phyloP scores from a whole-genome alignment of 2,113 vertebrate species.

The Lonchura striata region DNA sequence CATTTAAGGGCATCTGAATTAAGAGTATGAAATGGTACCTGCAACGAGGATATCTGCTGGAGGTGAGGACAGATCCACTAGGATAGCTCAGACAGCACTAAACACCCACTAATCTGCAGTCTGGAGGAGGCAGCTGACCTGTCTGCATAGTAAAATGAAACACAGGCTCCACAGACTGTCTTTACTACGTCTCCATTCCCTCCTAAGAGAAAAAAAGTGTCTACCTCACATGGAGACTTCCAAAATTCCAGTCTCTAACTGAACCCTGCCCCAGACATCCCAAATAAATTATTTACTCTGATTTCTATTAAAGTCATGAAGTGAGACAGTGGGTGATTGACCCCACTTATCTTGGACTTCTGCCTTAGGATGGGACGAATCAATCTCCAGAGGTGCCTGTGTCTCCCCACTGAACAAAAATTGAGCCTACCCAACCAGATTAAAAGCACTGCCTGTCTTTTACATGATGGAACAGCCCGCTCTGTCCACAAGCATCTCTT shows the following conservation, averaged over 20 bases:
- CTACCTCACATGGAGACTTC: neutral
- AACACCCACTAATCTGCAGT: neutral
- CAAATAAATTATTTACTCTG: slow-evolving; percentile 53
- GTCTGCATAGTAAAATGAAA: neutral
- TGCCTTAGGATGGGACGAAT: slow-evolving; percentile 6
- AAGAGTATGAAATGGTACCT: neutral
- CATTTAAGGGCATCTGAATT: neutral
- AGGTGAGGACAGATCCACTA: neutral
- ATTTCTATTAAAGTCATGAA: slow-evolving; percentile 18
- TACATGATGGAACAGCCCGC: neutral
- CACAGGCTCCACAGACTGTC: neutral
- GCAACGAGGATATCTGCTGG: neutral
- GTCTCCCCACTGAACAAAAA: neutral
- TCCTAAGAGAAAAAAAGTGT: neutral
- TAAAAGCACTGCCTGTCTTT: neutral
- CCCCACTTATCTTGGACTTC: slow-evolving; percentile 22
- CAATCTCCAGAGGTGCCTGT: neutral
- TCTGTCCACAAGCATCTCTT: neutral
- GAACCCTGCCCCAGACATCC: neutral
- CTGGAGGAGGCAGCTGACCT: neutral
- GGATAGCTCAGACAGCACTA: neutral
- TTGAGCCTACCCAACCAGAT: neutral
- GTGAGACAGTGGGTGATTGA: slow-evolving; percentile 19
- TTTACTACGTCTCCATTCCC: neutral
- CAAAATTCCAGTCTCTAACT: slow-evolving; percentile 31